Evolutionary conservation across 2,113 vertebrate species (phyloP).

Genomic region (Eclectus roratus): DNA sequence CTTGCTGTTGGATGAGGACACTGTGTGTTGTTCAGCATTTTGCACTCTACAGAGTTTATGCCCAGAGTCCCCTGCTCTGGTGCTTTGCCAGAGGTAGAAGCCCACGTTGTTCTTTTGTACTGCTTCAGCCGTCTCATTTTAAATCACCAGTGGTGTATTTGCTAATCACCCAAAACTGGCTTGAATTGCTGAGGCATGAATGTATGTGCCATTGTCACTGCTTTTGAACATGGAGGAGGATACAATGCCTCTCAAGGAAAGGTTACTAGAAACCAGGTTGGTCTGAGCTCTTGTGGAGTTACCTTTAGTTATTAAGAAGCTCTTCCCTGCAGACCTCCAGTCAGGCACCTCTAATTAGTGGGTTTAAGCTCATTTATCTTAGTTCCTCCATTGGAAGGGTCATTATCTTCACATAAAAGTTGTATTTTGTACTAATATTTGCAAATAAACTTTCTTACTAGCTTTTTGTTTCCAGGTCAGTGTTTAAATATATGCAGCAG

Average conservation of each 20-base stretch:
- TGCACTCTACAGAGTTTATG: rapidly evolving
- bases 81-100: not conserved
- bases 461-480: not conserved
- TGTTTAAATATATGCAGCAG: not conserved
- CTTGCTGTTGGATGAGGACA: not conserved
- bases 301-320: not conserved
- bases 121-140: no score
- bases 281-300: not conserved
- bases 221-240: not conserved
- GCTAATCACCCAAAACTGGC: not conserved
- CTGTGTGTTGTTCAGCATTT: rapidly evolving
- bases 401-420: not conserved
- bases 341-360: not conserved
- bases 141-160: no score
- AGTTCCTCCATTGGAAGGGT: not conserved
- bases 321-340: not conserved
- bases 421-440: not conserved
- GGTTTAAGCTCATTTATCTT: not conserved
- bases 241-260: not conserved
- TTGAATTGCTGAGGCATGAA: not conserved
- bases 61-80: not conserved
- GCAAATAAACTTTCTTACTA: not conserved
- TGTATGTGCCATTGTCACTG: rapidly evolving
- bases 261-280: not conserved
- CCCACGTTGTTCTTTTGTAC: rapidly evolving